Percentiles rank a stretch among this genome's conserved stretches.
These are phyloP conservation scores for Triplophysa siluroides DNA, from an alignment of 2,113 vertebrate genomes.

Conservation along the genomic window DNA sequence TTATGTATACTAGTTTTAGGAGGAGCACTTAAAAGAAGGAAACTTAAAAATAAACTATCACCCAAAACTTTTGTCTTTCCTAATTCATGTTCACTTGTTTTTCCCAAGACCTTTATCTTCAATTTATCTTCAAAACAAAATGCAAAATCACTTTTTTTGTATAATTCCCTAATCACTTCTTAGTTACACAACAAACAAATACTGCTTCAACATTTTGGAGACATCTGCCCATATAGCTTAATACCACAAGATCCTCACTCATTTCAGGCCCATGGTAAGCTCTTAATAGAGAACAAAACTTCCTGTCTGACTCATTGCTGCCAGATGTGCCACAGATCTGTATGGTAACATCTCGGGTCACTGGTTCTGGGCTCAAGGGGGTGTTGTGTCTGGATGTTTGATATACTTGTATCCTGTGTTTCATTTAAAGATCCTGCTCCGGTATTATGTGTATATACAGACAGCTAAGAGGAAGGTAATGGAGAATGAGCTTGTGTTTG, in stretches of 20 bases:
- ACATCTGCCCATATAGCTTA: background rate
- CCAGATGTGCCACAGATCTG: constrained; percentile 70
- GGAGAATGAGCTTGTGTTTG: background rate
- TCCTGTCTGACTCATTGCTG: constrained; percentile 63
- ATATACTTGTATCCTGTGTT: background rate
- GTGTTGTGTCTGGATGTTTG: constrained; percentile 40
- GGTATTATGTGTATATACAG: background rate
- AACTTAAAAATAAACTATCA: too few species aligned
- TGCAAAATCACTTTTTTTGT: too few species aligned
- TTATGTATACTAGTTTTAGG: too few species aligned
- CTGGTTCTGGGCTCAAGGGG: constrained; percentile 21
- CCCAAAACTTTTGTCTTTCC: too few species aligned
- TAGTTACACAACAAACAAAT: background rate
- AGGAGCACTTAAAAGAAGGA: too few species aligned
- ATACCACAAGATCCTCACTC: background rate
- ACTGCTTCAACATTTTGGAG: background rate
- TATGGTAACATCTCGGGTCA: constrained; percentile 34
- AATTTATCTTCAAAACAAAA: background rate
- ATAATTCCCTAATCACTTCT: too few species aligned
- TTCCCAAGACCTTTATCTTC: too few species aligned
- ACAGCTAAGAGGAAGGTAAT: background rate
- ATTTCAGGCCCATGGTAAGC: background rate
- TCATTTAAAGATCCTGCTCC: constrained; percentile 2
- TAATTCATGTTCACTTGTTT: too few species aligned
- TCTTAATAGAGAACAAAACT: constrained; percentile 5